A percentile compares a stretch with the other conserved stretches of the same genome.
Conservation (phyloP, 2,888 invertebrate genomes). For the Lamellibrachia satsuma region DNA sequence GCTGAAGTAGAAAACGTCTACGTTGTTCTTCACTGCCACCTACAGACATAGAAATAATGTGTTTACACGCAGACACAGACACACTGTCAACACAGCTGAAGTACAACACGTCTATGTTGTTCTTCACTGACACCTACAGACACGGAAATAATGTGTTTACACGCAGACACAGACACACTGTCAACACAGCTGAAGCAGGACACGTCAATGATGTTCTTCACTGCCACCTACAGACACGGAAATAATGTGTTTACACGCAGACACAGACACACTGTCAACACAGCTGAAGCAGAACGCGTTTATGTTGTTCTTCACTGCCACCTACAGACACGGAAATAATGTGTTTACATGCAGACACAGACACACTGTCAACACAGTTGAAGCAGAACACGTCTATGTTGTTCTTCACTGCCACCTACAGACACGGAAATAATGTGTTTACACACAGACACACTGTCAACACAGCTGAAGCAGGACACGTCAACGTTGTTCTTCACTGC, state of each 20-base stretch:
- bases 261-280: too few species aligned
- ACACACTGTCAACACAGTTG: conserved; percentile 70
- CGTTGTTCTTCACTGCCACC: conserved; percentile 98
- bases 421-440: conserved; percentile 26
- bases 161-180: conserved; percentile 56
- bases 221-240: conserved; percentile 78
- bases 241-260: too few species aligned
- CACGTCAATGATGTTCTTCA: conserved; percentile 98
- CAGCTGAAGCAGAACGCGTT: conserved; percentile 97
- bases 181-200: conserved; percentile 87
- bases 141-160: conserved; percentile 61
- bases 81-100: conserved; percentile 80
- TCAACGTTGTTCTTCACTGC: conserved; percentile 99
- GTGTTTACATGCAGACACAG: too few species aligned
- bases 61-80: conserved; percentile 67
- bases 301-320: conserved; percentile 97
- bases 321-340: conserved; percentile 68
- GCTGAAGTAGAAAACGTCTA: conserved; percentile 98
- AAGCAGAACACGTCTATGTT: conserved; percentile 99
- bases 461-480: conserved; percentile 81
- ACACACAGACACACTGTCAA: too few species aligned
- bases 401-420: conserved; percentile 94
- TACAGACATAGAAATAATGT: conserved; percentile 60
- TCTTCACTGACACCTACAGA: conserved; percentile 91
- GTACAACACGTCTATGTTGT: conserved; percentile 98